Base-by-base conservation (phyloP, 1,140 invertebrate genomes). In the Manduca sexta region DNA sequence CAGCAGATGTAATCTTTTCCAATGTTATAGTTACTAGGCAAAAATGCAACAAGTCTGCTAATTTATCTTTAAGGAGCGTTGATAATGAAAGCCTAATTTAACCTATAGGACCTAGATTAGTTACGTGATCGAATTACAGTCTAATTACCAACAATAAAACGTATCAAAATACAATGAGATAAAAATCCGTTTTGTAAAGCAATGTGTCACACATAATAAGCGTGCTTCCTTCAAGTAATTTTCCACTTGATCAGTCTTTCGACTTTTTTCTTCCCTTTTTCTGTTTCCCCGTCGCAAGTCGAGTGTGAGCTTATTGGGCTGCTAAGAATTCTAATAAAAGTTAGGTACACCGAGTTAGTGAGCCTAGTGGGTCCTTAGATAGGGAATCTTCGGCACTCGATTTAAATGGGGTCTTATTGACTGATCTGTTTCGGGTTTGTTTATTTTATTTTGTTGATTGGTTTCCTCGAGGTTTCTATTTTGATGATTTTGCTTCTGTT, bases 301-400 rank as follows among this genome's bases (percentile, higher is more conserved):
- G 53, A 68, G 60, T 72, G 65, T 52, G 43, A 64, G 60, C 51
- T 64, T 62, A 66, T 72, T 66, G 64, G 57, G 51, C 56, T 57
- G 57, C 58, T 63, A 57, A 64, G 65, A 72, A 69, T 69, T 72
- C 69, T 64, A 69, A 72, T 72, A 72, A 72, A 72, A 72, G 53
- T 69, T 66, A 64, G 56, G 56, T 57, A 59, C 52, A 64, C 61
- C 53, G 35, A 64, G 48, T 56, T 60, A 64, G 51, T 52, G 51
- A 49, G 30, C 45, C 54, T 62, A 67, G 57, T 60, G 52, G 45
- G 31, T 61, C 47, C 62, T 63, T 29, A 52, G 26, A 52, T 38
- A 18, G 31, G 33, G 13, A 47, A 35, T 35, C 31, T 34, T 26
- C 38, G 35, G 37, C 26, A 47, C 50, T 52, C 41, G 50, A 52